A percentile compares a stretch with the other conserved stretches of the same genome.
phyloP scores from a whole-genome alignment of 1,140 invertebrate species.

The Drosophila kurseongensis region DNA sequence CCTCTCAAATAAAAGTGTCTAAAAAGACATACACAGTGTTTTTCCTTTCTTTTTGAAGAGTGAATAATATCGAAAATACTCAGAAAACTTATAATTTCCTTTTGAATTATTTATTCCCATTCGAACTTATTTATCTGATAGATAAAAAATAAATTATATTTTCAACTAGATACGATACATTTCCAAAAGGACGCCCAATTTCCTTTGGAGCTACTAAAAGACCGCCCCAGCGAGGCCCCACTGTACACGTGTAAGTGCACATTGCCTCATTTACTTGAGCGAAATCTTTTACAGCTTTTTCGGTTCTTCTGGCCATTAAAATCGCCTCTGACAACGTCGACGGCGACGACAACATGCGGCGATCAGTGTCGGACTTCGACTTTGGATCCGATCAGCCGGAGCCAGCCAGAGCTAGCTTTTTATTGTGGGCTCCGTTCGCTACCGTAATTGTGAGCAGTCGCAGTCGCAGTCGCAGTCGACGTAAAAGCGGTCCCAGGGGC shows the following conservation, averaged over 20 bases:
- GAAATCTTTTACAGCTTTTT: constrained; percentile 75
- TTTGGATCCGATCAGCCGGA: constrained; percentile 17
- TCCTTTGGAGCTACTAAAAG: background rate
- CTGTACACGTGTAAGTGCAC: constrained; percentile 27
- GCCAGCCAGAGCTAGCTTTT: constrained; percentile 29
- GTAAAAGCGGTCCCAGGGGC: background rate
- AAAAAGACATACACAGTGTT: no score
- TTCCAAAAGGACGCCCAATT: no score
- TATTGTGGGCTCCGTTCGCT: constrained; percentile 49
- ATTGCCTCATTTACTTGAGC: constrained; percentile 65
- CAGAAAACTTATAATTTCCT: no score
- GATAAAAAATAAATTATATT: no score
- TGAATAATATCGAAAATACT: no score
- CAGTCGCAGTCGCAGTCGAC: no score
- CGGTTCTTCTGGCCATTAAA: constrained; percentile 59
- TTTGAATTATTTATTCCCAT: no score
- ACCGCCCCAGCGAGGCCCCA: background rate
- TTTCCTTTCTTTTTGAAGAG: no score
- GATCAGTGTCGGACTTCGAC: constrained; percentile 46
- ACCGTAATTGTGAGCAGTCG: constrained; percentile 66
- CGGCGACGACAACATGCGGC: constrained; percentile 60
- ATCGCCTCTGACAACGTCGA: constrained; percentile 33
- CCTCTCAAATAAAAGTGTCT: no score
- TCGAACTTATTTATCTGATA: no score
- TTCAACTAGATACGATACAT: background rate